Evolutionary conservation across 2,113 vertebrate genomes (phyloP).

Genomic region (Mola mola): DNA sequence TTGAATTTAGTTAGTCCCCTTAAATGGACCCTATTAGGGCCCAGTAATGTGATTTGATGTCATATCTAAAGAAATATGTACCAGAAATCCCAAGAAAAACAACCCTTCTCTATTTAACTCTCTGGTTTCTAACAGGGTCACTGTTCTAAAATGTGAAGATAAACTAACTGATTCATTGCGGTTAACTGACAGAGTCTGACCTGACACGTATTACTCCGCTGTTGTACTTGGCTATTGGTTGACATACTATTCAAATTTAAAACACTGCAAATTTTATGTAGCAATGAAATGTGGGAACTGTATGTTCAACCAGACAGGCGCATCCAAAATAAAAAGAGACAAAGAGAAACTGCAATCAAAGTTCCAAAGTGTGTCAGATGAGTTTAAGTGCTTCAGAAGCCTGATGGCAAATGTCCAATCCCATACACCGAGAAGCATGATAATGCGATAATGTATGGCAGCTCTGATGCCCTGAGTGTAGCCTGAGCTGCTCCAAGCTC

Average conservation of each 20-base stretch:
- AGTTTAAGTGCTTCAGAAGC: conserved; percentile 44
- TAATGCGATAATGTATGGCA: conserved; percentile 61
- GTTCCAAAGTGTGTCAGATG: conserved; percentile 21
- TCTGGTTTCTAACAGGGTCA: neutral
- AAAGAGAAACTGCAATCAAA: conserved; percentile 14
- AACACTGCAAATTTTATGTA: neutral
- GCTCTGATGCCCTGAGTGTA: conserved; percentile 33
- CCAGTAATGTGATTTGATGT: neutral
- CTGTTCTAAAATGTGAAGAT: neutral
- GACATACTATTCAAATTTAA: neutral
- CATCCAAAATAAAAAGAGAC: neutral
- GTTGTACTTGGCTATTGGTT: neutral
- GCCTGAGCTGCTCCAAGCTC: conserved; percentile 24
- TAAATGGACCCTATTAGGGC: neutral
- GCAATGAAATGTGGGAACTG: neutral
- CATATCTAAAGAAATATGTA: neutral
- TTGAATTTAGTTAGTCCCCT: neutral
- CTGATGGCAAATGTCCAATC: conserved; percentile 58
- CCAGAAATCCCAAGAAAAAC: neutral
- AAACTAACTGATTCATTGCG: neutral
- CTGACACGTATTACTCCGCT: neutral
- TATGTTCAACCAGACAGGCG: neutral
- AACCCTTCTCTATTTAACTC: too few species aligned
- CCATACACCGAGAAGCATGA: conserved; percentile 64
- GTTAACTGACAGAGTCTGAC: neutral